Conservation (phyloP, 2,888 invertebrate genomes). For the Digitonthophagus gazella region DNA sequence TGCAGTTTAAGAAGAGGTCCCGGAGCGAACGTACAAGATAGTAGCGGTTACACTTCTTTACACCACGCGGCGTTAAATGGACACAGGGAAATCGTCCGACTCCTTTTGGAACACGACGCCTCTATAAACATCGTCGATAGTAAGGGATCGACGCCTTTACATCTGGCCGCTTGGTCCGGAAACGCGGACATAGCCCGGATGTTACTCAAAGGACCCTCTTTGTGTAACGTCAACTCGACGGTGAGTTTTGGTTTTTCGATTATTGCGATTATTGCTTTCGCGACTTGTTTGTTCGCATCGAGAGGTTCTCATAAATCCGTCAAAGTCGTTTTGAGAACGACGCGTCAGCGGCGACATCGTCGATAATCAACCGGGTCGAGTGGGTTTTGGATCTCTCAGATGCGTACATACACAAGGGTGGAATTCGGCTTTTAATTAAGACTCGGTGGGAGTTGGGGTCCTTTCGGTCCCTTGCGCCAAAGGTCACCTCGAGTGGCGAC, state of each 20-base stretch:
- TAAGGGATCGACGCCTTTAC: constrained; percentile 89
- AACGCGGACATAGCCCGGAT: constrained; percentile 84
- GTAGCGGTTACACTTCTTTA: constrained; percentile 88
- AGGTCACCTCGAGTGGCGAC: constrained; percentile 46
- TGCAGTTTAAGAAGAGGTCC: constrained; percentile 83
- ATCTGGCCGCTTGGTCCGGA: constrained; percentile 93
- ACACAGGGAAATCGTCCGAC: constrained; percentile 84
- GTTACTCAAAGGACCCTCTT: constrained; percentile 76
- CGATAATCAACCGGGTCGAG: neutral
- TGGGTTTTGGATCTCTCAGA: neutral
- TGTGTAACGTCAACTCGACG: constrained; percentile 81
- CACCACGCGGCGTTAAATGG: constrained; percentile 94
- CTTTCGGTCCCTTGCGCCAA: constrained; percentile 30
- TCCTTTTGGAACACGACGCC: constrained; percentile 82
- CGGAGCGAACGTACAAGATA: constrained; percentile 90
- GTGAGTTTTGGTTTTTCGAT: constrained; percentile 56
- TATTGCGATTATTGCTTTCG: neutral
- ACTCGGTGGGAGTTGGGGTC: neutral
- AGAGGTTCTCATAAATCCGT: constrained; percentile 12
- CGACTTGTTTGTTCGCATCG: neutral
- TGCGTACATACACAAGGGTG: neutral
- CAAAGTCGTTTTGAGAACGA: neutral
- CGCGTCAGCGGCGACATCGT: neutral
- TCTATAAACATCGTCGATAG: constrained; percentile 86
- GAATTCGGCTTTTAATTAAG: constrained; percentile 17